Conservation (phyloP, 2,797 vertebrate genomes). For the Peromyscus attwateri region DNA sequence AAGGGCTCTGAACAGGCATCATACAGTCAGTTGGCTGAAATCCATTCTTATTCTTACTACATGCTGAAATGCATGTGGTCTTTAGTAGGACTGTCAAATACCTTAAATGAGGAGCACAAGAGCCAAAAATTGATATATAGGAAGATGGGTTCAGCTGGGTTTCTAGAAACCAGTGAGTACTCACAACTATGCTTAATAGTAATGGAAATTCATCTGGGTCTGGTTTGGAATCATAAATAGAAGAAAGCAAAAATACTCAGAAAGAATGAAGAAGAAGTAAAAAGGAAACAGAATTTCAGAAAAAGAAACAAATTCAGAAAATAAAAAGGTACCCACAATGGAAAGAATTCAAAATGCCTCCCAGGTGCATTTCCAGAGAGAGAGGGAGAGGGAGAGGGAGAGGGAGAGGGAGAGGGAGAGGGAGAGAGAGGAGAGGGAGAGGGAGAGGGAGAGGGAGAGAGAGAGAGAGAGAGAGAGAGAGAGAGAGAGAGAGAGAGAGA, state of each 20-base stretch:
- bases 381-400: no score
- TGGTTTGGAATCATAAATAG: background rate
- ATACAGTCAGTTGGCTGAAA: background rate
- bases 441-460: no score
- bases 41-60: background rate
- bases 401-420: no score
- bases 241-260: background rate
- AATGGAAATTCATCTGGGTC: conserved; percentile 16
- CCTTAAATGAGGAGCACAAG: background rate
- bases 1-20: background rate
- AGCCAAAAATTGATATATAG: background rate
- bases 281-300: background rate
- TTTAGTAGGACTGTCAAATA: background rate
- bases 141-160: background rate
- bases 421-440: no score
- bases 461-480: no score
- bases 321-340: background rate
- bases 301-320: conserved; percentile 37
- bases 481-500: conserved; percentile 24
- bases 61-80: background rate
- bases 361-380: background rate
- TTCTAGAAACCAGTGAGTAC: background rate
- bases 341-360: background rate
- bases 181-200: background rate
- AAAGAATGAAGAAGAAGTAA: background rate